Evolutionary conservation across 2,113 vertebrate genomes (phyloP).

Genomic region (Anguilla rostrata): DNA sequence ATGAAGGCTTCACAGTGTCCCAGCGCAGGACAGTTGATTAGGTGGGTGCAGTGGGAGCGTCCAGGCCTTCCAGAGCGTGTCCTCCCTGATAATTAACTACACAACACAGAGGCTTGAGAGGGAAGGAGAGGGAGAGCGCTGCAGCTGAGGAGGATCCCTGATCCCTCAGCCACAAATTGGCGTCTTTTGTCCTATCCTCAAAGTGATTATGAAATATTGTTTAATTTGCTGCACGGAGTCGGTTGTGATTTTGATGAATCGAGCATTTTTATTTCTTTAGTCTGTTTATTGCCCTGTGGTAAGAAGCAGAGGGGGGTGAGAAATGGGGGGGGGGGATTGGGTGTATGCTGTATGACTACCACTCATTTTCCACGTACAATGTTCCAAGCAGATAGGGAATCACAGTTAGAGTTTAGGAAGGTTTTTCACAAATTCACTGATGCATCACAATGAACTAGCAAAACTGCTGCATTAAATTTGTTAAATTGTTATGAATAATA

Average conservation of each 20-base stretch:
- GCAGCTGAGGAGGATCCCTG: conserved; percentile 78
- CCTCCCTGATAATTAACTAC: conserved; percentile 90
- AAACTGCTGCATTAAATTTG: neutral
- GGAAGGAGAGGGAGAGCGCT: conserved; percentile 53
- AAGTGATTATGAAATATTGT: conserved; percentile 91
- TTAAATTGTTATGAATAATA: neutral
- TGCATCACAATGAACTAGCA: neutral
- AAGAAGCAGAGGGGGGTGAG: conserved; percentile 42
- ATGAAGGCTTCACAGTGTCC: conserved; percentile 90
- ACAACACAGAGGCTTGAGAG: conserved; percentile 45
- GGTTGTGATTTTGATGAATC: conserved; percentile 83
- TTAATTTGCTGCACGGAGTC: conserved; percentile 81
- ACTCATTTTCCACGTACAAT: neutral
- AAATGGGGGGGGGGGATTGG: neutral
- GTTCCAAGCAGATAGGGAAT: neutral
- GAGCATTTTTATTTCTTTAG: conserved; percentile 76
- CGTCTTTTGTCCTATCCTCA: conserved; percentile 75
- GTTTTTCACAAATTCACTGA: neutral
- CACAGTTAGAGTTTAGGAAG: neutral
- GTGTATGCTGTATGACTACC: neutral
- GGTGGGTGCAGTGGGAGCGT: conserved; percentile 77
- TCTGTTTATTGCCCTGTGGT: conserved; percentile 75
- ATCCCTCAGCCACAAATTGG: conserved; percentile 84
- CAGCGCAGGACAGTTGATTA: conserved; percentile 83
- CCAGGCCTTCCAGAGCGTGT: conserved; percentile 88